A percentile compares a stretch with the other conserved stretches of the same genome.
phyloP scores from a whole-genome alignment of 2,888 invertebrate species.

The Tetragonula carbonaria region DNA sequence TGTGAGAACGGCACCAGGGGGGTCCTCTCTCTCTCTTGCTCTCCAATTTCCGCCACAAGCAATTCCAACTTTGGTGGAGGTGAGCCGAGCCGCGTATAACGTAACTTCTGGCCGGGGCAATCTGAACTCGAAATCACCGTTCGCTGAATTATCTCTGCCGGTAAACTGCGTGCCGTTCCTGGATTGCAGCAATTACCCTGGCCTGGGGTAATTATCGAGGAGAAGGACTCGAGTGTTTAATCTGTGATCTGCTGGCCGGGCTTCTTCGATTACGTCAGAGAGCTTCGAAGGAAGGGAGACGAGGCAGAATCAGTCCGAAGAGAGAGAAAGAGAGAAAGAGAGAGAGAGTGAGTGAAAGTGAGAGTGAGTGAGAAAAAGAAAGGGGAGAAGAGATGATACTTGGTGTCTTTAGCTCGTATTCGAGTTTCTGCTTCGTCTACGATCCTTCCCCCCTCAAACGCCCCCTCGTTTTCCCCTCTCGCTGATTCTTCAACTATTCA shows the following conservation, averaged over 20 bases:
- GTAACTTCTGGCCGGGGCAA: constrained; percentile 81
- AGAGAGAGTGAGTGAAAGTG: no score
- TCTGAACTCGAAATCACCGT: constrained; percentile 82
- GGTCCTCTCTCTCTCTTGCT: constrained; percentile 46
- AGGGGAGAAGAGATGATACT: neutral
- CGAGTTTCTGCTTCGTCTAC: neutral
- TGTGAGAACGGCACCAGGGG: constrained; percentile 63
- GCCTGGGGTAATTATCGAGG: constrained; percentile 82
- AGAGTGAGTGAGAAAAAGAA: no score
- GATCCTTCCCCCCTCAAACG: neutral
- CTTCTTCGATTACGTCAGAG: constrained; percentile 79
- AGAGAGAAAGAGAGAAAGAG: neutral
- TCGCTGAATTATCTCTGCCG: constrained; percentile 81
- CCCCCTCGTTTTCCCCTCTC: neutral
- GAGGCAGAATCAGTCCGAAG: constrained; percentile 23
- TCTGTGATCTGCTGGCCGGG: constrained; percentile 81
- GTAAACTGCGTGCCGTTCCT: constrained; percentile 80
- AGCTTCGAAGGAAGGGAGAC: constrained; percentile 61
- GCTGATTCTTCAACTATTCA: neutral
- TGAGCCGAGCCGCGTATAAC: constrained; percentile 65
- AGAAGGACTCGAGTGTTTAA: constrained; percentile 82
- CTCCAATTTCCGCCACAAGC: constrained; percentile 76
- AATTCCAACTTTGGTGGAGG: constrained; percentile 81
- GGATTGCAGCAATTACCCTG: constrained; percentile 83
- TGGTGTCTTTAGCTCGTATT: constrained; percentile 22